Conservation (phyloP, 2,888 invertebrate genomes). For the Horisme vitalbata region DNA sequence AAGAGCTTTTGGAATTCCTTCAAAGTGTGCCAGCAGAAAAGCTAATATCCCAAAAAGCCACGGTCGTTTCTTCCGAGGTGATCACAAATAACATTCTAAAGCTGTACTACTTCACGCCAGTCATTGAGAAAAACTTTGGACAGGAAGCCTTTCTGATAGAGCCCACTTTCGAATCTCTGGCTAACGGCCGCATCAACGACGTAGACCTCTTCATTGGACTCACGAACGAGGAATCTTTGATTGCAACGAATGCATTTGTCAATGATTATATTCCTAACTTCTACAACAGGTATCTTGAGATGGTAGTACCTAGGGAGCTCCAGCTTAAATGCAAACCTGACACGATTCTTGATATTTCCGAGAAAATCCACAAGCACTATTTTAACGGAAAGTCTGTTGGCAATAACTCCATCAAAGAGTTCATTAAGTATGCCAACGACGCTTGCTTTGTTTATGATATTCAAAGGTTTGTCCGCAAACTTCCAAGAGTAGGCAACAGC, state of each 20-base stretch:
- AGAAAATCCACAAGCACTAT: slow-evolving; percentile 37
- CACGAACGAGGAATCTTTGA: slow-evolving; percentile 84
- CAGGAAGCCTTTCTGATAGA: slow-evolving; percentile 37
- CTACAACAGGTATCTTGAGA: slow-evolving; percentile 37
- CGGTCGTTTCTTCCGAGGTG: slow-evolving; percentile 25
- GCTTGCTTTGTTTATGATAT: slow-evolving; percentile 37
- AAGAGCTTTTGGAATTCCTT: slow-evolving; percentile 46
- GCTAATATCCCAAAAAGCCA: slow-evolving; percentile 36
- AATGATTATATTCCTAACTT: slow-evolving; percentile 17
- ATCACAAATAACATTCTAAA: slow-evolving; percentile 22
- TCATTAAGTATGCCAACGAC: slow-evolving; percentile 33
- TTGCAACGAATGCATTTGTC: slow-evolving; percentile 7
- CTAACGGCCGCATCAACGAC: slow-evolving; percentile 58
- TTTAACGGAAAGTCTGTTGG: slow-evolving; percentile 36
- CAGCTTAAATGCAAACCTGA: slow-evolving; percentile 32
- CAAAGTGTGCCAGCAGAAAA: slow-evolving; percentile 42
- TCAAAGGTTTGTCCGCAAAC: slow-evolving; percentile 33
- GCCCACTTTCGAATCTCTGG: slow-evolving; percentile 28
- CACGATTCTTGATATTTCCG: slow-evolving; percentile 32
- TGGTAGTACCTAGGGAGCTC: slow-evolving; percentile 42
- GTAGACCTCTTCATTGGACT: slow-evolving; percentile 86
- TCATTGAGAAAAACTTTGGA: slow-evolving; percentile 43
- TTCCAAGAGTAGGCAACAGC: slow-evolving; percentile 24
- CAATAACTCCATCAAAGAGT: slow-evolving; percentile 33
- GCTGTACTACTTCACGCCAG: slow-evolving; percentile 37